Conservation (phyloP, 2,113 vertebrate genomes). For the Sphyrna mokarran region DNA sequence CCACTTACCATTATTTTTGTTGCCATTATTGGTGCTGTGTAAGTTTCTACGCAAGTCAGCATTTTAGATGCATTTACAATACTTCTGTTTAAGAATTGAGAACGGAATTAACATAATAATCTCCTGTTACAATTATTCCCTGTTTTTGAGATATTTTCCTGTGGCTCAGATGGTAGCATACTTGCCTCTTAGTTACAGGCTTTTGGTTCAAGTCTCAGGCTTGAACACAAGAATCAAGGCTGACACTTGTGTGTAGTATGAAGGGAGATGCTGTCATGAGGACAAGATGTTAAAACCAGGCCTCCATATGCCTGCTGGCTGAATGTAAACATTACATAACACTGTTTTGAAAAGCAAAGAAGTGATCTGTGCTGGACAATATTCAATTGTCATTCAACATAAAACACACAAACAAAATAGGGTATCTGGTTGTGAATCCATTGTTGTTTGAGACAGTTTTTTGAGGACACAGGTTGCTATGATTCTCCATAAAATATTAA, state of each 20-base stretch:
- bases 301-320: not conserved
- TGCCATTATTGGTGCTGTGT: not conserved
- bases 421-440: not conserved
- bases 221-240: not conserved
- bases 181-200: not conserved
- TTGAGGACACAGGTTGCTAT: not conserved
- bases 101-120: not conserved
- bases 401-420: not conserved
- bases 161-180: not conserved
- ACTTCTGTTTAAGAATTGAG: not conserved
- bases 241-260: not conserved
- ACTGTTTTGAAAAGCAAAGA: not conserved
- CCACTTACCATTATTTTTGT: not conserved
- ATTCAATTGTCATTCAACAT: not conserved
- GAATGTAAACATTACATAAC: not conserved
- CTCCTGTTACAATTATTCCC: not conserved
- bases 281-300: not conserved
- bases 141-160: not conserved
- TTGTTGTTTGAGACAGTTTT: not conserved
- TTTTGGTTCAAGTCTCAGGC: not conserved
- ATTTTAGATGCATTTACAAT: not conserved
- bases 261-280: not conserved
- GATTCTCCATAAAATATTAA: too few relatives aligned
- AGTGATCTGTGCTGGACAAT: not conserved
- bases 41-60: not conserved